Base-by-base conservation (phyloP, 2,888 invertebrate genomes). In the Synanthedon myopaeformis region DNA sequence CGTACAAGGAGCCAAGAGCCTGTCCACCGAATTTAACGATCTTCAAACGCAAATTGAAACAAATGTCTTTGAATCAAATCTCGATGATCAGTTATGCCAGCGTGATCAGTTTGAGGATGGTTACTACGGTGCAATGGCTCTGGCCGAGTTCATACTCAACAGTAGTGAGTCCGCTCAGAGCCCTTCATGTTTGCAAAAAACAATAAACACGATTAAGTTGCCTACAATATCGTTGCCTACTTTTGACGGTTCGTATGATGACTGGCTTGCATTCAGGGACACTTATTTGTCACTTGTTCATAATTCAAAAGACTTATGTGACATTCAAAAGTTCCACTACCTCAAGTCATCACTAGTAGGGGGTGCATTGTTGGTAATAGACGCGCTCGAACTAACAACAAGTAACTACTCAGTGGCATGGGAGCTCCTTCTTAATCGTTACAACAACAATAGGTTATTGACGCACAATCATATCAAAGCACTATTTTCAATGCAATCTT, bases 261-360 rank as follows among this genome's bases (percentile, higher is more conserved):
- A 52, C 49, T 55, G 56, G 54, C 41, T 56, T 13, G 56, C 54
- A 48, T 56, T 53, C 41, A 49, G 53, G 12, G 55, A 55, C 51
- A 56, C 53, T 8, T 56, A 53, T 53, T 11, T 41, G 13, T 53
- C 56, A 4, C 28, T 56, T 28, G 50, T 56, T 17, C 50, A 50
- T 23, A 11, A 6, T 10, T 19, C 17, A 10, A 23, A 14, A n/a
- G 19, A 6, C 8, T 3, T 17, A 1, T 23, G 6, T 10, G 19
- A 23, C 8, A 50, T 50, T 19, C 17, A 50, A 14, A 50, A 50
- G 23, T 50, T 23, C 3, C 50, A 50, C 3, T 50, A 50, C 14
- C 23, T 50, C 1, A 49, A 49, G 14, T n/a, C n/a, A 10, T 13
- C 17, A 17, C 17, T 19, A 19, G 3, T 19, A 3, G 19, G 19